Evolutionary conservation across 2,888 invertebrate genomes (phyloP), one percentile per base, ranked within the genome.

Genomic region (Diploptera punctata): DNA sequence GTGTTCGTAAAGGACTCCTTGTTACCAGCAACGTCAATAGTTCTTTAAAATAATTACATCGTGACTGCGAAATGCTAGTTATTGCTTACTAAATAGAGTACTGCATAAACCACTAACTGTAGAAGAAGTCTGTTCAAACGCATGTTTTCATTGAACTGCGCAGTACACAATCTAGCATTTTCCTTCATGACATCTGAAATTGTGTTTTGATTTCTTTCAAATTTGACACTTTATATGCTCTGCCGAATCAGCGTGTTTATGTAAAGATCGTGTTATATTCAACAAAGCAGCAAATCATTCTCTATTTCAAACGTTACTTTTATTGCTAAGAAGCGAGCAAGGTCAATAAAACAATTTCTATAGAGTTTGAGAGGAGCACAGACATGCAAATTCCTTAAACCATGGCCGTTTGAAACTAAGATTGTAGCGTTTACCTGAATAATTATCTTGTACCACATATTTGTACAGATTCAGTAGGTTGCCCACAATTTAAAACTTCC

Each of bases 41-140:
- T 72, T 76, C 71, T 52, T 73, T 75, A 67, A 76, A 76, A 7
- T 60, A n/a, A 10, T 47, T 69, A 75, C 75, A 44, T 73, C 43
- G 29, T 70, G 71, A 31, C 73, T 61, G 19, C 72, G n/a, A n/a
- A n/a, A n/a, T n/a, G n/a, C n/a, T n/a, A n/a, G 67, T 74, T 73
- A 54, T 60, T 57, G 24, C 75, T 65, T 71, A 67, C 71, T 24
- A 75, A 52, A 76, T 76, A 44, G 54, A 33, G 18, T 60, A 26
- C 26, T 54, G 57, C 21, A 73, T 16, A 5, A 72, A 67, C 4
- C 71, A 31, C 57, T 62, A 31, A 60, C 74, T 74, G 44, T 71
- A 67, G 7, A 57, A 10, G 73, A 52, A n/a, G 2, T 52, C 21
- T 52, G 2, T 21, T 19, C 21, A 19, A 2, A 19, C n/a, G 19